Base-by-base conservation (phyloP, 2,888 invertebrate species). In the Hypsopygia costalis region DNA sequence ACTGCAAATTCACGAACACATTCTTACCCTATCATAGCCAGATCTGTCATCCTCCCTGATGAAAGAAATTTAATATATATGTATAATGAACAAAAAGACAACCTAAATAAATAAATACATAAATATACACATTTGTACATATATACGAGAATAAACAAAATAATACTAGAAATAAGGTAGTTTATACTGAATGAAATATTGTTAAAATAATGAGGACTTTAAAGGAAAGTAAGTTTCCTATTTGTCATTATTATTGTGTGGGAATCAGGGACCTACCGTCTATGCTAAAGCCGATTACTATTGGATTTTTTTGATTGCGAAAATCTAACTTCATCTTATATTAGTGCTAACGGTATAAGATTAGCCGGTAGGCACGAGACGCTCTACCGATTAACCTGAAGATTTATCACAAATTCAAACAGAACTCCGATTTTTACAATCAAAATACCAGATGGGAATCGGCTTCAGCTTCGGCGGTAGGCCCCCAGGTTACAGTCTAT, bases 1-100 rank as follows among this genome's bases (percentile, higher is more conserved):
- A 82, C 73, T 69, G 71, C 79, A 80, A n/a, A 74, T 67, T 74
- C 82, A 81, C 63, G 69, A 83, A 85, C 81, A 81, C 78, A 67
- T 55, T 75, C 89, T 89, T 89, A 89, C 89, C 89, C 89, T 87
- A 83, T 70, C 85, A 89, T 80, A 89, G 83, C 88, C 89, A 79
- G 80, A 78, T 79, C 81, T 85, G 82, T 89, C 89, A 80, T 87
- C 89, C 87, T 89, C 89, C 89, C 89, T 90, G 87, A 87, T 88
- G 81, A 89, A 87, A 83, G 77, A 87, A 87, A 87, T 80, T 68
- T 62, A 51, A 67, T 16, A 70, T 74, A 79, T 67, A 67, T 16
- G 70, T 74, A 79, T 67, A 71, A 66, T 66, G 59, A 55, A 52
- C 43, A 51, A 49, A 51, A 46, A 49, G 30, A 55, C 44, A 32